Base-by-base conservation (phyloP, 2,888 invertebrate genomes). In the Ennomos fuscantarius region DNA sequence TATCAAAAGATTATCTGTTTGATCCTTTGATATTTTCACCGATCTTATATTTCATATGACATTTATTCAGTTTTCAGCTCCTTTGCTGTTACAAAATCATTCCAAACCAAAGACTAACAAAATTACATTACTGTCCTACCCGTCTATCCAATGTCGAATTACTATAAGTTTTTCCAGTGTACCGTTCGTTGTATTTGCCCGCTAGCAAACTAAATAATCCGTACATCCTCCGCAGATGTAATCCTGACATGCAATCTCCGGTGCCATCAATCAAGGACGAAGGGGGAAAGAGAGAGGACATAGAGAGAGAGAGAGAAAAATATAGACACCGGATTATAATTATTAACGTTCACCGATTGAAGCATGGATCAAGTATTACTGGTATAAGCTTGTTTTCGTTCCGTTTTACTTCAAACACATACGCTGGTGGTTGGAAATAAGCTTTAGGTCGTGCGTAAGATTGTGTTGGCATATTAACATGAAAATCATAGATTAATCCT, bases 161-260 rank as follows among this genome's bases (percentile, higher is more conserved):
- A 63, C 69, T 73, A 71, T 67, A 71, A 73, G 66, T 76, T 80
- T 80, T 78, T 73, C 69, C 68, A 65, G 74, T 75, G 82, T 81
- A 82, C 81, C 72, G 72, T 76, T 72, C 69, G 76, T 78, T 81
- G 78, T 82, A 86, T 86, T 85, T 81, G 82, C 76, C 66, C 77
- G 69, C 74, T 75, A 82, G 76, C 74, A 81, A n/a, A 83, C 88
- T 86, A 86, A 87, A 88, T 89, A 88, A 87, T 85, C 87, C 87
- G 81, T 77, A 87, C 84, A 86, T 89, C 86, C 89, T 82, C 78
- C 81, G 79, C 82, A 87, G 87, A 86, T 88, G 85, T 89, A 88
- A 88, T 87, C 88, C 87, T 87, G 89, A 87, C 88, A 86, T 87
- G 89, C 88, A 89, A 89, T 89, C 88, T 89, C 87, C 89, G 87